Evolutionary conservation across 2,113 vertebrate genomes (phyloP), one percentile per base, ranked within the genome.

Genomic region (Chloroceryle aenea): DNA sequence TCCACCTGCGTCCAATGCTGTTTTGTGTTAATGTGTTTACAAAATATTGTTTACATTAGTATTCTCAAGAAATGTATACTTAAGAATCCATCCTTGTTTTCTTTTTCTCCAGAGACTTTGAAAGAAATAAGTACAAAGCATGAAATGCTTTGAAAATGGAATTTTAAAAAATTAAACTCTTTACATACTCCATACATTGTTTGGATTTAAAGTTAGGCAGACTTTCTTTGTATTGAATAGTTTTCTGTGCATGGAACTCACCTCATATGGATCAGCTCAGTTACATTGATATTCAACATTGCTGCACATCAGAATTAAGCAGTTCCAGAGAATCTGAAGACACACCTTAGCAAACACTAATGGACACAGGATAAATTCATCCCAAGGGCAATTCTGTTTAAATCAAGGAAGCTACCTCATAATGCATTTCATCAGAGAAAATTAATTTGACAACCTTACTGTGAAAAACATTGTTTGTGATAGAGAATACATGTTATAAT

Each of bases 81-180:
- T 82, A 32, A 86, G 77, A 87, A 71, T 4, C 7, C 14, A 62
- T 29, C 9, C 80, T 66, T 85, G 27, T 42, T 75, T 83, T 91
- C 23, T 47, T 73, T 85, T 87, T 90, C 27, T 48, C 50, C 47
- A 74, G 75, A 66, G 75, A n/a, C 14, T 45, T 77, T 50, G 74
- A 93, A 95, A 94, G 66, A 85, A 64, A 73, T 83, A 90, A 96
- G 61, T 73, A 77, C 29, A 59, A 85, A 95, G 18, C 47, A 66
- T 26, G 14, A 34, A 58, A 79, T 48, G 45, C 9, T 45, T 45
- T 45, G 45, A 45, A 45, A 45, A 45, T 10, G 18, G 19, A 45
- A 20, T 63, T 38, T 94, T 50, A 40, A 53, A 80, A 87, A 95
- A 91, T 52, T 29, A 94, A 94, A 64, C 42, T 72, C 29, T 84